Base-by-base conservation (phyloP, 2,888 invertebrate genomes). In the Acrobasis repandana region DNA sequence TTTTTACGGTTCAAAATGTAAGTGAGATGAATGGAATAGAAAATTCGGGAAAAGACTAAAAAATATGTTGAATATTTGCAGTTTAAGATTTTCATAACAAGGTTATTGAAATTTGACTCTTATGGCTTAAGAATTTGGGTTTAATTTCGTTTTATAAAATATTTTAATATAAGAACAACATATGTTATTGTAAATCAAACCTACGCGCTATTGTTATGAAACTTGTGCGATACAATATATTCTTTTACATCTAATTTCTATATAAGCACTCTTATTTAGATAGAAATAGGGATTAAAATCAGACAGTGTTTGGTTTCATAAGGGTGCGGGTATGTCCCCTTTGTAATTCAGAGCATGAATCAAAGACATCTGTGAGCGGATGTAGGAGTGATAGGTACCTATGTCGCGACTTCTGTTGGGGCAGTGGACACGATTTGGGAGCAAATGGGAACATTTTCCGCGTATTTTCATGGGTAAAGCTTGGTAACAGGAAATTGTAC, bases 311-410 rank as follows among this genome's bases (percentile, higher is more conserved):
- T 36, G 14, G 36, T 14, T 48, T 56, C 54, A 5, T 9, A n/a
- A 14, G 14, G n/a, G 38, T 28, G 5, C 49, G 20, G 6, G 11
- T 5, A 6, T 33, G n/a, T 48, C 64, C 67, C 64, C 64, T 20
- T 51, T 38, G 65, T 52, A 58, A 66, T 67, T 65, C 58, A 47
- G 66, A 48, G 61, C 61, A 68, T 67, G 72, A 74, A 75, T 78
- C 71, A 76, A 63, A 72, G 63, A 69, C 77, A 79, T 79, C 75
- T 80, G 79, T 70, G 73, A 61, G 62, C 67, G 66, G 63, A 61
- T 66, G 67, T 70, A 63, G 65, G 47, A 54, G 65, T 73, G 72
- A 73, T 28, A 28, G 28, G 28, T 28, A 28, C 28, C 28, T 28
- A 28, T 28, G 71, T 67, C 59, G 65, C 58, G 52, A 43, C 9